Conservation (phyloP, 2,113 vertebrate genomes). For the Pelmatolapia mariae region DNA sequence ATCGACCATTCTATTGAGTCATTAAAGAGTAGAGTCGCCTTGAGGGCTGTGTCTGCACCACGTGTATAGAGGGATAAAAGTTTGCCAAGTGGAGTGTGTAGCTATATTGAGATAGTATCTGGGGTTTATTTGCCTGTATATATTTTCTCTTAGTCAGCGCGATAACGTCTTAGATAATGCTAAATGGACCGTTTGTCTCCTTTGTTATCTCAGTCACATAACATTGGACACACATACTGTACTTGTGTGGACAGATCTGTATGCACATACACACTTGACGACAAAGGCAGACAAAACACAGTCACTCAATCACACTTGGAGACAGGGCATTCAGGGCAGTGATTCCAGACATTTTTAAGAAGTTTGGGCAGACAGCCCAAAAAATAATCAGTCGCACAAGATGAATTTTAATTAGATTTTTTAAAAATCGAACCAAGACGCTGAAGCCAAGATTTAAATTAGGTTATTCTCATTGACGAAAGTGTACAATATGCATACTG, state of each 20-base stretch:
- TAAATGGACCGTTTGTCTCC: slow-evolving; percentile 49
- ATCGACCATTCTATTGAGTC: slow-evolving; percentile 57
- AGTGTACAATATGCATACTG: neutral
- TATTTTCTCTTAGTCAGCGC: slow-evolving; percentile 43
- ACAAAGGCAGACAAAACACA: neutral
- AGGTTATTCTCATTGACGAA: neutral
- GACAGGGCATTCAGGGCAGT: neutral
- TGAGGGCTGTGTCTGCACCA: neutral
- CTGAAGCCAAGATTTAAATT: neutral
- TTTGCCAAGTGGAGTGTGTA: slow-evolving; percentile 27
- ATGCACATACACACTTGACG: neutral
- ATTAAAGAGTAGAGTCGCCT: slow-evolving; percentile 41
- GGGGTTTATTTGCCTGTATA: slow-evolving; percentile 38
- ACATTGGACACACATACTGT: neutral
- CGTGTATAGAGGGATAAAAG: slow-evolving; percentile 6
- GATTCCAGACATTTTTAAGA: neutral
- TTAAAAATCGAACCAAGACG: neutral
- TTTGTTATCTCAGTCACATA: slow-evolving; percentile 13
- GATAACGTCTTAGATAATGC: slow-evolving; percentile 36
- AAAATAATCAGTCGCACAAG: neutral
- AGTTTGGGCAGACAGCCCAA: neutral
- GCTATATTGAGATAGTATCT: slow-evolving; percentile 31
- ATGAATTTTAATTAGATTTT: neutral
- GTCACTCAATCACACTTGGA: neutral
- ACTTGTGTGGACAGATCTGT: neutral